Base-by-base conservation (phyloP, 64 coral and sea anemone genomes). In the Hydrozoanthus tunicans region DNA sequence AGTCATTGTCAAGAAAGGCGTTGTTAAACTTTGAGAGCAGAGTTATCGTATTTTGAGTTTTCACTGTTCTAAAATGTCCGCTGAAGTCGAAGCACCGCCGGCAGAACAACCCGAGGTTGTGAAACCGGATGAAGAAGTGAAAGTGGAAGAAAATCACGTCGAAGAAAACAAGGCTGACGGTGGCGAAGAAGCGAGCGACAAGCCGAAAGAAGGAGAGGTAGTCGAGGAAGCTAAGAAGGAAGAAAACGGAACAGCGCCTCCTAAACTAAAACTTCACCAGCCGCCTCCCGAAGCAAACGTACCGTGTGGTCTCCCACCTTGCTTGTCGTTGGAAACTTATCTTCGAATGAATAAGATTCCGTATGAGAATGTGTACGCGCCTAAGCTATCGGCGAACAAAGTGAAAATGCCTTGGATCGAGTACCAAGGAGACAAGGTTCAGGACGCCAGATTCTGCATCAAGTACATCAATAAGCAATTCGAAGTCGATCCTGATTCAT, bases 401-500 rank as follows among this genome's bases (percentile, higher is more conserved):
- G 94, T 89, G 56, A 99, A 99, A 81, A 88, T 99, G 66, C 97
- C 97, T 13, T 99, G 90, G 74, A 79, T 99, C 90, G 94, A 95
- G 79, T 99, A 99, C 89, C 83, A 99, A 85, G 94, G 94, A 77
- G 91, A 95, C 20, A 99, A 91, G 83, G 94, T 96, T 14, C 92
- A 99, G 80, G 94, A 95, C 81, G 77, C 86, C 59, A 93, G 92
- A 62, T 93, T 93, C 91, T 95, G 94, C 82, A 90, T 99, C 79
- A 79, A 92, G 77, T 99, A 92, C 86, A 89, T 99, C 52, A 96
- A 96, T 90, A 96, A 95, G 78, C 93, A 96, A 93, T 99, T 99
- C 72, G 86, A 92, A 7, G 88, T 94, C 15, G 67, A 91, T 75
- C 75, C 90, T 71, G 97, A 99, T 94, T 70, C 82, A 65, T 13